Conservation (phyloP, 2,113 vertebrate species). For the Mionectes macconnelli region DNA sequence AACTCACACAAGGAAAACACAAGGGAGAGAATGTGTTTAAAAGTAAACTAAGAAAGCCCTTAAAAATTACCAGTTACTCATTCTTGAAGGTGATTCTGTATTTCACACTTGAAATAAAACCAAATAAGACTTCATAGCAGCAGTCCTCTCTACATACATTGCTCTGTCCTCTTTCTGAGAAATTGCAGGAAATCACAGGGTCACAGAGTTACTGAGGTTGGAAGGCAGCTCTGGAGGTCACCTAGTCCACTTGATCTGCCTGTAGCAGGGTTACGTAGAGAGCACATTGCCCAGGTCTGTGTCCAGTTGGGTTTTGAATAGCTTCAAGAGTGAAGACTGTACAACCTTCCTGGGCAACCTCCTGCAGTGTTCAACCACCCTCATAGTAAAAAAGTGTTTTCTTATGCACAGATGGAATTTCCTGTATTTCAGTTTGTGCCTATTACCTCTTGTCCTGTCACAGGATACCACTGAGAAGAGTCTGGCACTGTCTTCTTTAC, state of each 20-base stretch:
- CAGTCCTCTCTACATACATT: not conserved
- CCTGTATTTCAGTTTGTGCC: constrained; percentile 27
- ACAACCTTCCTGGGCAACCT: not conserved
- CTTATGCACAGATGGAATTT: not conserved
- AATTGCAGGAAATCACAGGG: not conserved
- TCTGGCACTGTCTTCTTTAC: not conserved
- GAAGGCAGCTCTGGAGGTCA: not conserved
- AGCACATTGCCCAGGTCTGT: not conserved
- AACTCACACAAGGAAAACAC: not conserved
- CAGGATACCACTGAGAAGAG: constrained; percentile 18
- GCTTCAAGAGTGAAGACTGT: not conserved
- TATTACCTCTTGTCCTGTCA: constrained; percentile 29
- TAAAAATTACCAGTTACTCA: not conserved
- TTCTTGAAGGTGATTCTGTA: not conserved
- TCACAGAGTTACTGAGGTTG: not conserved
- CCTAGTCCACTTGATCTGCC: not conserved
- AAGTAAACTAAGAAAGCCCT: not conserved
- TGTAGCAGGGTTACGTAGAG: not conserved
- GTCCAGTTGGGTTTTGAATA: not conserved
- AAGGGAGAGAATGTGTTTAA: not conserved
- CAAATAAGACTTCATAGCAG: not conserved
- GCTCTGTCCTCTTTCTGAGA: not conserved
- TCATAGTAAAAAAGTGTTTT: not conserved
- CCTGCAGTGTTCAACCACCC: not conserved
- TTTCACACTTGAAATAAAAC: not conserved